Base-by-base conservation (phyloP, 2,113 vertebrate species). In the Copsychus sechellarum region DNA sequence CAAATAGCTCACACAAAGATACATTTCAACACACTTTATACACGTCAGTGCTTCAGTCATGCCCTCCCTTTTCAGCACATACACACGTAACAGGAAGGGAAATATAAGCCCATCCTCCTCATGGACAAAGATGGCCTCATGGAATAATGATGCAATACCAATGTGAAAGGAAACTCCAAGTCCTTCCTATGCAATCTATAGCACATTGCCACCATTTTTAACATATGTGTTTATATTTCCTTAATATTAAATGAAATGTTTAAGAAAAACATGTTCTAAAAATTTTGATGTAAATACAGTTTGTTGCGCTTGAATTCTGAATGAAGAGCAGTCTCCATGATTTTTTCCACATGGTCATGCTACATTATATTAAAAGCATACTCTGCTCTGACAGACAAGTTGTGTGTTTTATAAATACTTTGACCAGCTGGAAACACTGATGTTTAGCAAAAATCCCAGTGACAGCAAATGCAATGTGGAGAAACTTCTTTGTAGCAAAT, bases 201-300 rank as follows among this genome's bases (percentile, higher is more conserved):
- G 67, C 45, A 60, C 3, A 4, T 42, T 65, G 67, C 31, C 72
- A 81, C 48, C 56, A 48, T 70, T 93, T 87, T 43, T 66, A 88
- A 74, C 88, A 84, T 58, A 72, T 92, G 58, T 74, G 60, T 65
- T 94, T 96, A 33, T 57, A 51, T 76, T 89, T 86, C 53, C 67
- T 87, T 92, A 62, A 43, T 81, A 76, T 95, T 97, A 88, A 78
- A 94, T 81, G 66, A 93, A 96, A 92, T 40, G 40, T 47, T 93
- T 87, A 76, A 93, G 71, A 76, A 82, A 97, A 94, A 79, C 51
- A 76, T 43, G n/a, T 86, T 97, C 88, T 94, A 86, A 97, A 97
- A 97, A 91, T 95, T 94, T 95, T 93, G 95, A 78, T 92, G 51
- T 31, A 84, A 90, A 85, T 95, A 64, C 66, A 80, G 60, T 86